Evolutionary conservation across 2,888 invertebrate species (phyloP).

Genomic region (Ophioninae sp.): DNA sequence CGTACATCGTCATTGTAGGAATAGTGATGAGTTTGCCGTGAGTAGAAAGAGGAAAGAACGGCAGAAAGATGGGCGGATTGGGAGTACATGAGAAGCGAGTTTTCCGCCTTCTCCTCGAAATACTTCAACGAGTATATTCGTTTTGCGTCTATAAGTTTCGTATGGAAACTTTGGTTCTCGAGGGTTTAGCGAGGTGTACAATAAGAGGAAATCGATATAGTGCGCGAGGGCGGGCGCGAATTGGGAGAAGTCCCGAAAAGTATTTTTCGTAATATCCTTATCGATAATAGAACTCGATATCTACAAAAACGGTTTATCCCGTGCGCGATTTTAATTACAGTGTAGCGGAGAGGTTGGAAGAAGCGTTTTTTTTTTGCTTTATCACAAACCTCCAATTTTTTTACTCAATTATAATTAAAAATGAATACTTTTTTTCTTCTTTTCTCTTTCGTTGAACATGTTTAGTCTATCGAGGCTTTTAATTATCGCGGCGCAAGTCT

Average conservation of each 20-base stretch:
- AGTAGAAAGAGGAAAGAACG: background rate
- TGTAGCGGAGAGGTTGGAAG: conserved; percentile 3
- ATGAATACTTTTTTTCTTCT: conserved; percentile 21
- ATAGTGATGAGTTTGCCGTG: background rate
- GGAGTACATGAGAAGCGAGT: conserved; percentile 6
- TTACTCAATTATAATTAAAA: conserved; percentile 33
- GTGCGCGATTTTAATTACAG: conserved; percentile 21
- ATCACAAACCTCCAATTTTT: conserved; percentile 5
- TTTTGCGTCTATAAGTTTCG: conserved; percentile 43
- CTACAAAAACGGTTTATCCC: conserved; percentile 45
- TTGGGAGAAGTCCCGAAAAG: conserved; percentile 36
- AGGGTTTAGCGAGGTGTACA: conserved; percentile 4
- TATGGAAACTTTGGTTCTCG: conserved; percentile 37
- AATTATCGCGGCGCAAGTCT: conserved; percentile 37
- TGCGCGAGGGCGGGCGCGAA: background rate
- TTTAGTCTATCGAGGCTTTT: conserved; percentile 42
- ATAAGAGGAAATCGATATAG: conserved; percentile 25
- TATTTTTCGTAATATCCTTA: conserved; percentile 11
- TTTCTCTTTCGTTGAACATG: conserved; percentile 35
- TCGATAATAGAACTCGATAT: conserved; percentile 52
- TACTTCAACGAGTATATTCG: conserved; percentile 49
- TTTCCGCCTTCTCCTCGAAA: conserved; percentile 13
- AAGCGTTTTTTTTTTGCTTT: conserved; percentile 16
- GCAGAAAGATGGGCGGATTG: background rate
- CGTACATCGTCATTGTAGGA: background rate